A percentile compares a stretch with the other conserved stretches of the same genome.
These are phyloP conservation scores for Cololabis saira DNA, from an alignment of 2,113 vertebrate genomes.

Conservation along the genomic window DNA sequence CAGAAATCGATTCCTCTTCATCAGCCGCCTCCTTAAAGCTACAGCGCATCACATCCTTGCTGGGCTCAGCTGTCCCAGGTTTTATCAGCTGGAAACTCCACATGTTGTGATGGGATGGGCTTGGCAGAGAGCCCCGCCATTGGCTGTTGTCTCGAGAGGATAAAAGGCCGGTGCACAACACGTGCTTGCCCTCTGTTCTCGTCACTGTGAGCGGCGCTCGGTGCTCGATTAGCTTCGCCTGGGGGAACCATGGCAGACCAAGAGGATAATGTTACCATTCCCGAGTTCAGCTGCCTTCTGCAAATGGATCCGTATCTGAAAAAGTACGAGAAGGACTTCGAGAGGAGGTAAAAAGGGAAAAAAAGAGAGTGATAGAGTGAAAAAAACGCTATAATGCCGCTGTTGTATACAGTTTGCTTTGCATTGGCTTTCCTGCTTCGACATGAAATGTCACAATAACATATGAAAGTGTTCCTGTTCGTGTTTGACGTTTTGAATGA, in stretches of 20 bases:
- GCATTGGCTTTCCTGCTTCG: background rate
- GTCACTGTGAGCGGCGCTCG: slow-evolving; percentile 28
- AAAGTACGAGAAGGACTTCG: slow-evolving; percentile 80
- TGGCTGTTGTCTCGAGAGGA: slow-evolving; percentile 21
- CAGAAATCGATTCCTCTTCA: slow-evolving; percentile 3
- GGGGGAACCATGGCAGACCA: slow-evolving; percentile 76
- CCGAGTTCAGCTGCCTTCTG: slow-evolving; percentile 72
- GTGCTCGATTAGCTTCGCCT: slow-evolving; percentile 77
- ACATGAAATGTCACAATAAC: background rate
- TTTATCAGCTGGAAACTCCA: slow-evolving; percentile 8
- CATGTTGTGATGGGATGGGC: slow-evolving; percentile 45
- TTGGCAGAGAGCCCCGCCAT: slow-evolving; percentile 20
- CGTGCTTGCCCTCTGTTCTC: background rate
- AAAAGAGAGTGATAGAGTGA: no score
- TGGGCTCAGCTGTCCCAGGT: background rate
- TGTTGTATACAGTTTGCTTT: slow-evolving; percentile 2
- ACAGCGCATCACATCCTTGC: slow-evolving; percentile 24
- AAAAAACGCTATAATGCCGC: background rate
- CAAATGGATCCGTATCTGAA: slow-evolving; percentile 81
- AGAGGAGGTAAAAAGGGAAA: slow-evolving; percentile 80
- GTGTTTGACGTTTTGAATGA: no score
- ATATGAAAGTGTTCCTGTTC: no score
- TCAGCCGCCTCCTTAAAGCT: slow-evolving; percentile 66
- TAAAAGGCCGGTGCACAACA: background rate
- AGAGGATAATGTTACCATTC: slow-evolving; percentile 73